Evolutionary conservation across 2,797 vertebrate species (phyloP), one percentile per base, ranked within the genome.

Genomic region (Spinibarbus caldwelli): DNA sequence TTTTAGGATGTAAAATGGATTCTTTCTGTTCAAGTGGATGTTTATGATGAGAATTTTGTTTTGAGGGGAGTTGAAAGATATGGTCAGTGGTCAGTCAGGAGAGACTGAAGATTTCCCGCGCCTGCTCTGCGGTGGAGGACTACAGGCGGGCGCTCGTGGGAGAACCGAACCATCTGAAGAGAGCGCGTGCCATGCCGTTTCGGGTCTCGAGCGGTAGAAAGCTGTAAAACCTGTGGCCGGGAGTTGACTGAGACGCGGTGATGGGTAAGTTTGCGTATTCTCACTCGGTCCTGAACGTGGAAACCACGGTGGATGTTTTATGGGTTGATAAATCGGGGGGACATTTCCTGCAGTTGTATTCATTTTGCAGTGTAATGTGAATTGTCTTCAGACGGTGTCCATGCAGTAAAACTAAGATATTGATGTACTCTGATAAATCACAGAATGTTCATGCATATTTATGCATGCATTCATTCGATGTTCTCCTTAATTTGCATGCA

Each of bases 171-270:
- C 88, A 91, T 89, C 88, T 90, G 92, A 91, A 91, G 88, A 91
- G 91, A 90, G 85, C 86, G 92, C 91, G 93, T 93, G 93, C 93
- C 93, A 95, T 95, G 95, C 94, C 92, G 93, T 93, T 90, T 93
- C 93, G 90, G 90, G 91, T 91, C 92, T 93, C 90, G 91, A 89
- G 91, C 93, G 91, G 89, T 68, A 90, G 90, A 92, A 94, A 93
- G 92, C 92, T 93, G 90, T 95, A 93, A 94, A 93, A 94, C 91
- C 92, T 94, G 92, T 93, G 90, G 93, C 91, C 93, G 92, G 94
- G 93, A 94, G 92, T 91, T 91, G 91, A 94, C 90, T 91, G 90
- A 94, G 88, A 92, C 84, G 93, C 93, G 91, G 94, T 93, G 89
- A 95, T 95, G 94, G 94, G 94, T 95, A 92, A 95, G 94, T 95